Evolutionary conservation across 1,140 invertebrate genomes (phyloP), one percentile per base, ranked within the genome.

Genomic region (Leptinotarsa texana): DNA sequence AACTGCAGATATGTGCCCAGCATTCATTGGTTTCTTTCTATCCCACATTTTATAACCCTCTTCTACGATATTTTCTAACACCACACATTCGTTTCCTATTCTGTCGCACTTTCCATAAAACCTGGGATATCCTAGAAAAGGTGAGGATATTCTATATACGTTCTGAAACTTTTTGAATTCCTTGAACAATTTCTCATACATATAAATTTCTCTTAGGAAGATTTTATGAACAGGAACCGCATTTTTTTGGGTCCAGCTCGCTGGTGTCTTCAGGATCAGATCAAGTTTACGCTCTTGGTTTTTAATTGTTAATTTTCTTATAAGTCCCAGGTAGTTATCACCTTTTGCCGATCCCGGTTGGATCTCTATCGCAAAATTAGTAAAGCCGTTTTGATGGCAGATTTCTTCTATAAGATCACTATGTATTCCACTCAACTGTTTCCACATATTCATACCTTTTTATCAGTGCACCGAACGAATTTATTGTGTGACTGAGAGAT

Each of bases 31-130:
- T 13, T 82, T 73, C 13, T 85, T 84, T 69, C 88, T 84, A 78
- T 89, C 82, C 69, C 85, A 82, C 77, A 90, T 82, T 18, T 67
- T 70, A 77, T 84, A 90, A 4, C 86, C 86, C 6, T 74, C 63
- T 8, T 76, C 65, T 70, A 83, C 81, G 13, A 91, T 77, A 82
- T 91, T 89, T 81, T 89, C 86, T 71, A 91, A 79, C 47, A 90
- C 77, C 4, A 90, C 84, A 67, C 86, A 82, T 21, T 72, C 62
- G 61, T 15, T 82, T 89, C 87, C 72, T 88, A 79, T 4, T 81
- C 79, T 51, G 18, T 72, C 57, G 22, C 51, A 62, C 6, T 47
- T 62, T 17, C 79, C 84, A 15, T 86, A 86, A 70, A 84, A 87
- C 33, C 81, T 84, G 13, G 83, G 68, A 27, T 76, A 74, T n/a